Evolutionary conservation across 2,113 vertebrate genomes (phyloP).

Genomic region (Crotalus helleri): DNA sequence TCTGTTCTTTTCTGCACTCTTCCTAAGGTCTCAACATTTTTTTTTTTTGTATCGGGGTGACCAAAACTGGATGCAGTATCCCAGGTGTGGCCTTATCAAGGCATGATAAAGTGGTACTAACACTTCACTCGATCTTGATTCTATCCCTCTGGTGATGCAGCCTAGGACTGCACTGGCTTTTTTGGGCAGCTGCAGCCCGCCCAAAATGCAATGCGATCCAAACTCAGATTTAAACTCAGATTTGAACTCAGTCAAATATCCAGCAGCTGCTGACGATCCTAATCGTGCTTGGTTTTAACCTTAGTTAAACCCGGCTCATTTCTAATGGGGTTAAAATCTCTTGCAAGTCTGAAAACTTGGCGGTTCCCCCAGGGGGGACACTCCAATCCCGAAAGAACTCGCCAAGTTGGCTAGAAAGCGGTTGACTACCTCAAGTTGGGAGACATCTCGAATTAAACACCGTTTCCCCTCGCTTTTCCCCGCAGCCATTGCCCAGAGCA

Average conservation of each 20-base stretch:
- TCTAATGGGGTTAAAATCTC: not conserved
- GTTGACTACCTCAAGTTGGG: not conserved
- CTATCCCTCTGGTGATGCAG: no score
- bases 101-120: no score
- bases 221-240: no score
- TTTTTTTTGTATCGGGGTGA: no score
- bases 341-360: not conserved
- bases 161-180: no score
- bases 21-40: no score
- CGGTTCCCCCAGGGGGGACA: rapidly evolving
- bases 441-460: not conserved
- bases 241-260: not conserved
- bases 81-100: no score
- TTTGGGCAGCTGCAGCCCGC: no score
- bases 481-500: conserved; percentile 29
- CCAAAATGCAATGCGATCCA: rapidly evolving
- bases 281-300: not conserved
- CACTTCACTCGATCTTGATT: no score
- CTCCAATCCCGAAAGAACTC: not conserved
- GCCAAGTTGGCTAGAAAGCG: not conserved
- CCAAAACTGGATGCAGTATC: no score
- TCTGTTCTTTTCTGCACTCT: no score
- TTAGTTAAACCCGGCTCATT: not conserved
- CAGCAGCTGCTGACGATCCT: not conserved
- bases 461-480: not conserved